phyloP scores from a whole-genome alignment of 2,888 invertebrate species.

The Ferrisia virgata region DNA sequence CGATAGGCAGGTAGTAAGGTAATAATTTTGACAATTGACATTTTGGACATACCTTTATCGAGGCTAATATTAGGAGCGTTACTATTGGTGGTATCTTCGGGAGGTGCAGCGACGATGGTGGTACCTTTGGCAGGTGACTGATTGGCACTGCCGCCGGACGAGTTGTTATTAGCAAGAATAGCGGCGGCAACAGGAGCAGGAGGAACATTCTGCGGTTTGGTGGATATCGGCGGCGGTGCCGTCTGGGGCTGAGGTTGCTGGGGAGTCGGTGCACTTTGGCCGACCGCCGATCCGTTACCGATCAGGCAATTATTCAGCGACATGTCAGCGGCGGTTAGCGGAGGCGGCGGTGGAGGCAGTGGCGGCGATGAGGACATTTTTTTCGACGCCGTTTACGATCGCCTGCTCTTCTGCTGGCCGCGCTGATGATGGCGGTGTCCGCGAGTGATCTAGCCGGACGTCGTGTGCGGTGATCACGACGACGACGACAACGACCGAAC shows the following conservation, averaged over 20 bases:
- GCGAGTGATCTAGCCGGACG: neutral
- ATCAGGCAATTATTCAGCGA: constrained; percentile 5
- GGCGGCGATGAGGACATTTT: constrained; percentile 40
- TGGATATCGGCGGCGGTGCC: neutral
- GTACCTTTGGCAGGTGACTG: neutral
- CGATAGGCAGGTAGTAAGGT: too few species aligned
- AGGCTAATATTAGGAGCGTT: neutral
- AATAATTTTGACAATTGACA: too few species aligned
- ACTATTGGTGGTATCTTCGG: neutral
- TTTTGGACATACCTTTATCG: neutral
- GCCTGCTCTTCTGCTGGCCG: neutral
- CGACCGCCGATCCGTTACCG: constrained; percentile 37
- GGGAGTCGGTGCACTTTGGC: neutral
- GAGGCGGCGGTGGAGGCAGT: constrained; percentile 38
- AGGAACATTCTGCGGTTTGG: neutral
- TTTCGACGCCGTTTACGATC: neutral
- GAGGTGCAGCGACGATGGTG: neutral
- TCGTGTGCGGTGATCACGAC: too few species aligned
- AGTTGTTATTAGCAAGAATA: neutral
- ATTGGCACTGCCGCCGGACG: neutral
- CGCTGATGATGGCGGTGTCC: neutral
- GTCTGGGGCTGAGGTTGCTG: neutral
- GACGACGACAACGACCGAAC: neutral
- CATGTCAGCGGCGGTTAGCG: neutral
- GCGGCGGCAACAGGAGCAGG: too few species aligned